phyloP scores from a whole-genome alignment of 2,797 vertebrate species.

The Gambelia wislizenii region DNA sequence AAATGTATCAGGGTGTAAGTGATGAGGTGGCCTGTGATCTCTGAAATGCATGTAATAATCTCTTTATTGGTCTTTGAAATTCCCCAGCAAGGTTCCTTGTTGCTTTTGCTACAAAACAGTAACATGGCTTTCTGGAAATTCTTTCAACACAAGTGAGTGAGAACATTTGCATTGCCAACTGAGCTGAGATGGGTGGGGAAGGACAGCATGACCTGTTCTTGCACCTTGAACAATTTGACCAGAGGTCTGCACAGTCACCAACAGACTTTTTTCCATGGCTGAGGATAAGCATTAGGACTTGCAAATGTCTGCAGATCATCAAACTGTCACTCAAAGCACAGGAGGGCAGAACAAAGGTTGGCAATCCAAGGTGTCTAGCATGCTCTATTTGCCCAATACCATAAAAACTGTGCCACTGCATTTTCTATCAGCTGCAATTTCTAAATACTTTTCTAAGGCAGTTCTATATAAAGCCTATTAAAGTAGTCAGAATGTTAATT shows the following conservation, averaged over 20 bases:
- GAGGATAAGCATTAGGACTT: neutral
- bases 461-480: conserved; percentile 8
- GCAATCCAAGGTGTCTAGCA: neutral
- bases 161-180: neutral
- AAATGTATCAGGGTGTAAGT: neutral
- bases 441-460: neutral
- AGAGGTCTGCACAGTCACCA: neutral
- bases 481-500: neutral
- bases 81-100: too few species aligned
- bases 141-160: too few species aligned
- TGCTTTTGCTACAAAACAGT: neutral
- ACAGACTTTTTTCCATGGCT: neutral
- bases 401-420: neutral
- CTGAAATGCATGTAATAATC: neutral
- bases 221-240: too few species aligned
- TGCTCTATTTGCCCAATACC: neutral
- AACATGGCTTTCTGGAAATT: neutral
- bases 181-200: neutral
- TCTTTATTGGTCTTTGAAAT: neutral
- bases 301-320: neutral
- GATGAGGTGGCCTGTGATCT: neutral
- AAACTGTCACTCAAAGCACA: neutral
- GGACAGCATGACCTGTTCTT: neutral
- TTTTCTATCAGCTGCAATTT: neutral
- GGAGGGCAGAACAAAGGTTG: neutral